Conservation (phyloP, 2,113 vertebrate genomes). For the Dascyllus trimaculatus region DNA sequence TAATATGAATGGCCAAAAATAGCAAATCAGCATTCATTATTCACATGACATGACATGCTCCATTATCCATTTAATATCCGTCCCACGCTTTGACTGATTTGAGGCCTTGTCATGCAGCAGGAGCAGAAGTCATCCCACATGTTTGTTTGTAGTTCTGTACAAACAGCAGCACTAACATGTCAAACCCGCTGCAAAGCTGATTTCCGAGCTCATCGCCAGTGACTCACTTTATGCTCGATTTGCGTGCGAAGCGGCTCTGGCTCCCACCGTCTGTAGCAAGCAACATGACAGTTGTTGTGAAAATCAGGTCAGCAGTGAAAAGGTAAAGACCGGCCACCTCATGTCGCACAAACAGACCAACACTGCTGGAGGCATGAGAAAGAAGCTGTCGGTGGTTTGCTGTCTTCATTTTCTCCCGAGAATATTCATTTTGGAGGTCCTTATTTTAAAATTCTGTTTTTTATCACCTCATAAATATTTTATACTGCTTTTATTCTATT, state of each 20-base stretch:
- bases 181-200: slow-evolving; percentile 7
- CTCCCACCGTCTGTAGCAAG: slow-evolving; percentile 24
- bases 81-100: slow-evolving; percentile 30
- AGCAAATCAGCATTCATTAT: slow-evolving; percentile 19
- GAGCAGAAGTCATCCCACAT: slow-evolving; percentile 30
- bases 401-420: not conserved
- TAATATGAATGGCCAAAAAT: slow-evolving; percentile 34
- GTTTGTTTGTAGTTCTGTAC: slow-evolving; percentile 34
- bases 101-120: slow-evolving; percentile 32
- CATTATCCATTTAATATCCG: slow-evolving; percentile 33
- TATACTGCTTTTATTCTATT: slow-evolving; percentile 15
- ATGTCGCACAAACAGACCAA: slow-evolving; percentile 6
- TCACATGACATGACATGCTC: slow-evolving; percentile 22
- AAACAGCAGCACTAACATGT: slow-evolving; percentile 25
- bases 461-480: slow-evolving; percentile 47
- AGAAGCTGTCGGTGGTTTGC: not conserved
- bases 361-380: slow-evolving; percentile 3
- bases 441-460: slow-evolving; percentile 31
- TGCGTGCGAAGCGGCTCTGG: not conserved
- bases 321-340: slow-evolving; percentile 24
- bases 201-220: slow-evolving; percentile 27
- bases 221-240: slow-evolving; percentile 34
- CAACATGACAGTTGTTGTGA: slow-evolving; percentile 14
- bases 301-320: slow-evolving; percentile 34
- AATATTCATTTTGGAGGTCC: not conserved